Evolutionary conservation across 2,888 invertebrate species (phyloP), one percentile per base, ranked within the genome.

Genomic region (Pilophorus perplexus): DNA sequence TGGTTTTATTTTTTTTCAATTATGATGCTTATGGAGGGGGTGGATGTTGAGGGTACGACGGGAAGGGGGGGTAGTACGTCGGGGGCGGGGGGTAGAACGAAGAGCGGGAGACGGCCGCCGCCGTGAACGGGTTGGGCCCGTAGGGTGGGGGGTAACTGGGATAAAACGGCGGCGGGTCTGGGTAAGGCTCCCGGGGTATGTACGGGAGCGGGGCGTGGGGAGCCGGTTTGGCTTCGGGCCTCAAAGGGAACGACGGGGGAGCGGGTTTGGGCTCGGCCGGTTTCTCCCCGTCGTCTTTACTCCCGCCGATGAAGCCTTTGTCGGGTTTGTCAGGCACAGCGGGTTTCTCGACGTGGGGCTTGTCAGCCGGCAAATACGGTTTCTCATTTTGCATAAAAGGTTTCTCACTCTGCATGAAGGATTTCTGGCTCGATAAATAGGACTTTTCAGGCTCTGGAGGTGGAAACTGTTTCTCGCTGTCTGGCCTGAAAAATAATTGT

Each of bases 101-200:
- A 22, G 64, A 65, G 33, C 69, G 67, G 25, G 68, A 67, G 6
- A 68, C 71, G 18, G 71, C 72, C n/a, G 72, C 71, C 1, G 72
- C 71, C 8, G 72, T 71, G 55, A 72, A 72, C 2, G 72, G 72
- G 64, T 72, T 72, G 12, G 71, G 65, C 12, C 37, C 64, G 57
- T 67, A 65, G 2, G 64, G 64, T 5, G 52, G 52, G 8, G 52
- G 54, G 18, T 54, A 65, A 14, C 28, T 40, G n/a, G 64, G 54
- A 20, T 65, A 54, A 22, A 54, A 54, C 12, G 52, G 40, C 1
- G 40, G 27, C 10, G 40, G 28, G 1, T 38, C 18, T 14, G 64
- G 42, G 2, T 27, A 25, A 2, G 38, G 48, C 18, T 18, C 33
- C 14, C 37, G 50, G 10, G 8, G 23, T 6, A 22, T 28, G 14